Evolutionary conservation across 2,113 vertebrate genomes (phyloP).

Genomic region (Stigmatopora argus): DNA sequence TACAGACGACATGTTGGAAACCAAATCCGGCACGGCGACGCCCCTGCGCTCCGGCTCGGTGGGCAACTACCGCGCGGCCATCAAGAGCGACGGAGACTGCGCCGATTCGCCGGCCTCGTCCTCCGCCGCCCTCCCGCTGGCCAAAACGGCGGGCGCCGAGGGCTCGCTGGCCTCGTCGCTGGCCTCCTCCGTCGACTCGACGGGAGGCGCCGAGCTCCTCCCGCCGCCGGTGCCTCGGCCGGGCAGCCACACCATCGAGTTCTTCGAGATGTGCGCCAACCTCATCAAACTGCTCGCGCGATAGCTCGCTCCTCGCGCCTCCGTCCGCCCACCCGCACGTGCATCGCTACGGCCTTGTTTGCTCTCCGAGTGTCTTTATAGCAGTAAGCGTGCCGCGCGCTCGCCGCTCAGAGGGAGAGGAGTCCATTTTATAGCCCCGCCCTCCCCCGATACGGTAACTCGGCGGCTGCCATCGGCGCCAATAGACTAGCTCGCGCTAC

Average conservation of each 20-base stretch:
- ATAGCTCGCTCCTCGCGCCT: slow-evolving; percentile 70
- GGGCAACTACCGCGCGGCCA: slow-evolving; percentile 80
- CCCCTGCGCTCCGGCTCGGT: slow-evolving; percentile 89
- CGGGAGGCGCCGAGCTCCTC: slow-evolving; percentile 64
- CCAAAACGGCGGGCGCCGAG: slow-evolving; percentile 76
- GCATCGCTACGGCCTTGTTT: slow-evolving; percentile 65
- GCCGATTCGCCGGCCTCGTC: slow-evolving; percentile 67
- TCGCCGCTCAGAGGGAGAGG: slow-evolving; percentile 70
- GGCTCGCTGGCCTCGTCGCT: slow-evolving; percentile 85
- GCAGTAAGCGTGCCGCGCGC: slow-evolving; percentile 95
- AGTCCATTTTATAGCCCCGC: slow-evolving; percentile 2
- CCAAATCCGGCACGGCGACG: slow-evolving; percentile 87
- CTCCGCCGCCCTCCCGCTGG: slow-evolving; percentile 51
- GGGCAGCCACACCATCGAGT: slow-evolving; percentile 97
- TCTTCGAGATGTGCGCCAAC: slow-evolving; percentile 99
- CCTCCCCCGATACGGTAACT: slow-evolving; percentile 10
- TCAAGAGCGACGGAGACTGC: slow-evolving; percentile 81
- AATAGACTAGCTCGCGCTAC: too few species aligned
- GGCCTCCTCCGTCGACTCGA: slow-evolving; percentile 88
- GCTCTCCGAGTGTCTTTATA: slow-evolving; percentile 80
- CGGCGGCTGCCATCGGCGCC: too few species aligned
- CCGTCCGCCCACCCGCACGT: not conserved
- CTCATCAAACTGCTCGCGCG: slow-evolving; percentile 99
- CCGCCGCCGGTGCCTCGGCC: slow-evolving; percentile 73
- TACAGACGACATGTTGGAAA: slow-evolving; percentile 87